Base-by-base conservation (phyloP, 2,888 invertebrate genomes). In the Drosophila gaucha region DNA sequence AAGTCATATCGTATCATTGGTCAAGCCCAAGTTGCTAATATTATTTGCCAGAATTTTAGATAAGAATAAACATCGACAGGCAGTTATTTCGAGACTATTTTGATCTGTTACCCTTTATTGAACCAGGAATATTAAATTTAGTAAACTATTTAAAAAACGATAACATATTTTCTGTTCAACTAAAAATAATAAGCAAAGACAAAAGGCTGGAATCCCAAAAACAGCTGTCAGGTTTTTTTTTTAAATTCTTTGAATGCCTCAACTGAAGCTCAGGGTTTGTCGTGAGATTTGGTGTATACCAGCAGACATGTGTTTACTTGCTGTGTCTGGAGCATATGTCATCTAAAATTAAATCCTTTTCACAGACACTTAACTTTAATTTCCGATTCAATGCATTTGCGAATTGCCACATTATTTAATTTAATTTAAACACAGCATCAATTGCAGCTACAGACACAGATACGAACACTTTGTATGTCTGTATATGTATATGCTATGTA, bases 291-390 rank as follows among this genome's bases (percentile, higher is more conserved):
- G 24, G 18, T n/a, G 36, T 41, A 69, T 64, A 49, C 57, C 57
- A 35, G 63, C 6, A 14, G 2, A 12, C 28, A 43, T 36, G 41
- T 30, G 24, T 10, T 62, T 16, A n/a, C n/a, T 49, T 28, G 14
- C 2, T 22, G 20, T 14, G 22, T 44, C 18, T 62, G 31, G 50
- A 63, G 26, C 26, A 35, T 30, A 16, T 39, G 20, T 18, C 12
- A 3, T 35, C 44, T 74, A 65, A 41, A 69, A 50, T 60, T 36
- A 74, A 54, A 8, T 65, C 41, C 52, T 59, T 57, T 55, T 55
- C 58, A 57, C 24, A 58, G 35, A 49, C 64, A 58, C 58, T 73
- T 72, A 47, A 46, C 18, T 54, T 71, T 22, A 39, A 73, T 65
- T 64, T 64, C 18, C 47, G n/a, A 52, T 9, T 24, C 12, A 59